phyloP scores from a whole-genome alignment of 2,888 invertebrate genomes.

The Cactoblastis cactorum region DNA sequence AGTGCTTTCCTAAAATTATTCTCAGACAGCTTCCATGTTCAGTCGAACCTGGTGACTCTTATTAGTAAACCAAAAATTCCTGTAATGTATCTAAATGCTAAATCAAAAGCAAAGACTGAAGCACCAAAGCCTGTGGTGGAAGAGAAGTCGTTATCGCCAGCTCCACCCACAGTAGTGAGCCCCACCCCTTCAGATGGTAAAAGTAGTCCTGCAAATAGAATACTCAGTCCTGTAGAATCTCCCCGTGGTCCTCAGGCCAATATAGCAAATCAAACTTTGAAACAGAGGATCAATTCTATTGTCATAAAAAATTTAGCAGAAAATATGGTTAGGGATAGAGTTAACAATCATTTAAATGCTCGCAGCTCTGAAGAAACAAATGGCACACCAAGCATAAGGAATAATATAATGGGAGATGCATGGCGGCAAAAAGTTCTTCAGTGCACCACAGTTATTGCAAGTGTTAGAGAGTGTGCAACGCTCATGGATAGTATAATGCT shows the following conservation, averaged over 20 bases:
- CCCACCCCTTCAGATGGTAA: constrained; percentile 71
- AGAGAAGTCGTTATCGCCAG: constrained; percentile 56
- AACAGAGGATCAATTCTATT: constrained; percentile 92
- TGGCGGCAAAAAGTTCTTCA: constrained; percentile 91
- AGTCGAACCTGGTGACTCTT: constrained; percentile 93
- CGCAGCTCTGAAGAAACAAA: constrained; percentile 64
- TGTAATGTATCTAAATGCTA: constrained; percentile 76
- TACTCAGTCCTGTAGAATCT: constrained; percentile 75
- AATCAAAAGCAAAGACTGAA: constrained; percentile 72
- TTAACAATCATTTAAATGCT: constrained; percentile 69
- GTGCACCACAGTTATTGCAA: constrained; percentile 89
- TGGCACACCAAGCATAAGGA: constrained; percentile 61
- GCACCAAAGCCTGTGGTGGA: constrained; percentile 70
- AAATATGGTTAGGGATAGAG: constrained; percentile 82
- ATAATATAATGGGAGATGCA: constrained; percentile 82
- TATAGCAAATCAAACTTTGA: constrained; percentile 87
- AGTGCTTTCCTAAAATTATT: constrained; percentile 95
- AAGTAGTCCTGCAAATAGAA: constrained; percentile 66
- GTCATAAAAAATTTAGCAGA: constrained; percentile 94
- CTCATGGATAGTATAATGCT: constrained; percentile 86
- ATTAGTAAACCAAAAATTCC: constrained; percentile 87
- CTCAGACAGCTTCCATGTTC: constrained; percentile 96
- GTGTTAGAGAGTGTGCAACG: constrained; percentile 86
- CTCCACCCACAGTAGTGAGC: constrained; percentile 57
- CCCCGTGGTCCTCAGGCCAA: constrained; percentile 69